phyloP scores from a whole-genome alignment of 2,888 invertebrate species.

The Temnothorax rugatulus region DNA sequence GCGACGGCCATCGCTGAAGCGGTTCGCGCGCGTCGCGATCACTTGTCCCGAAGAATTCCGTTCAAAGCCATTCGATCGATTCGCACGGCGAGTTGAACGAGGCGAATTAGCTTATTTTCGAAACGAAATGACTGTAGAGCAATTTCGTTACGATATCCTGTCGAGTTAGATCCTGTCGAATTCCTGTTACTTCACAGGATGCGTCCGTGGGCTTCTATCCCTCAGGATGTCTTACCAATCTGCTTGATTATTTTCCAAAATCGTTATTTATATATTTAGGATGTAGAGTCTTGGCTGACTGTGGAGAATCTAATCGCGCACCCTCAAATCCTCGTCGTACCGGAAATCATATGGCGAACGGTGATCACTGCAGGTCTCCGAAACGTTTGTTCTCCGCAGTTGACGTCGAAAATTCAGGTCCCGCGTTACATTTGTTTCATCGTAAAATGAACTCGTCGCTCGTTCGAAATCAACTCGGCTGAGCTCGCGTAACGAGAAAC shows the following conservation, averaged over 20 bases:
- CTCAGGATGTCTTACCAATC: neutral
- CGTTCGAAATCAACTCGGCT: slow-evolving; percentile 26
- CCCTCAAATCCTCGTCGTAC: neutral
- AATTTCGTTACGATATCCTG: neutral
- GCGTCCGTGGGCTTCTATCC: neutral
- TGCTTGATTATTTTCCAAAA: neutral
- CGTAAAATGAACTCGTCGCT: slow-evolving; percentile 23
- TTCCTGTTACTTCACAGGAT: neutral
- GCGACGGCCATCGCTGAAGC: slow-evolving; percentile 45
- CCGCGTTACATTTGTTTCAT: neutral
- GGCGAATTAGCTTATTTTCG: slow-evolving; percentile 27
- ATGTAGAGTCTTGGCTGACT: neutral
- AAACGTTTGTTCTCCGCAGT: neutral
- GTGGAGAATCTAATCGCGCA: neutral
- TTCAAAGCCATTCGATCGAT: slow-evolving; percentile 18
- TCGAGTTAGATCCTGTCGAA: neutral
- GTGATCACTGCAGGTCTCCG: neutral
- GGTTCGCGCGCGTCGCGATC: slow-evolving; percentile 30
- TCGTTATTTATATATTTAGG: neutral
- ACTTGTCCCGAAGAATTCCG: neutral
- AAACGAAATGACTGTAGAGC: slow-evolving; percentile 8
- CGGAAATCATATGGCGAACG: slow-evolving; percentile 6
- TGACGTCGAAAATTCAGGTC: slow-evolving; percentile 1
- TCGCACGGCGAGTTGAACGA: slow-evolving; percentile 22
- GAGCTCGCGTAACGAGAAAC: slow-evolving; percentile 30